A percentile compares a stretch with the other conserved stretches of the same genome.
Evolutionary conservation across 2,797 vertebrate genomes (phyloP).

Genomic region (Diplodus sargus): DNA sequence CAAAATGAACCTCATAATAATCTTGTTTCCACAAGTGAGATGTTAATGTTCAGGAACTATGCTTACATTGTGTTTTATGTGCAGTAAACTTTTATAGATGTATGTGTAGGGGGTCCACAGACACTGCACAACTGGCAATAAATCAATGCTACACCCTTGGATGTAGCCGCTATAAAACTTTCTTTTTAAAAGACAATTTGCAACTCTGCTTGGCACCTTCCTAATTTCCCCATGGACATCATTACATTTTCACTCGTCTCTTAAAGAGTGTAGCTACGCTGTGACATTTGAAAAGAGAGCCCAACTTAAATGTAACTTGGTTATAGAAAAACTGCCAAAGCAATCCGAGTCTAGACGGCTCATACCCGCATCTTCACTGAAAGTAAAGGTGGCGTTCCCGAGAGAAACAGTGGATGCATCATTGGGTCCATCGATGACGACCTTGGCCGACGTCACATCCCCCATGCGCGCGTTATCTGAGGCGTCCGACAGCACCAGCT

Average conservation of each 20-base stretch:
- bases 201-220: background rate
- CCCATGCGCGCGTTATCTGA: slow-evolving; percentile 91
- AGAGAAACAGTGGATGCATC: slow-evolving; percentile 93
- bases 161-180: background rate
- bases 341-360: background rate
- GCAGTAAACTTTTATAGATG: background rate
- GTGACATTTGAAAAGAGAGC: background rate
- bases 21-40: background rate
- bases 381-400: slow-evolving; percentile 90
- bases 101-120: background rate
- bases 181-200: background rate
- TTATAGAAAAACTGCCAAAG: background rate
- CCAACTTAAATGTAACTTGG: background rate
- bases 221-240: slow-evolving; percentile 20
- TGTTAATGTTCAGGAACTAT: background rate
- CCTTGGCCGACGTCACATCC: slow-evolving; percentile 82
- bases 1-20: background rate
- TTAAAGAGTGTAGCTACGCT: background rate
- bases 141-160: background rate
- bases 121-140: background rate
- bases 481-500: slow-evolving; percentile 89
- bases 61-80: background rate
- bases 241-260: slow-evolving; percentile 9
- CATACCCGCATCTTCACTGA: slow-evolving; percentile 94
- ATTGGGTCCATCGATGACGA: slow-evolving; percentile 94